Conservation (phyloP, 2,888 invertebrate species). For the Galerucella pusilla region DNA sequence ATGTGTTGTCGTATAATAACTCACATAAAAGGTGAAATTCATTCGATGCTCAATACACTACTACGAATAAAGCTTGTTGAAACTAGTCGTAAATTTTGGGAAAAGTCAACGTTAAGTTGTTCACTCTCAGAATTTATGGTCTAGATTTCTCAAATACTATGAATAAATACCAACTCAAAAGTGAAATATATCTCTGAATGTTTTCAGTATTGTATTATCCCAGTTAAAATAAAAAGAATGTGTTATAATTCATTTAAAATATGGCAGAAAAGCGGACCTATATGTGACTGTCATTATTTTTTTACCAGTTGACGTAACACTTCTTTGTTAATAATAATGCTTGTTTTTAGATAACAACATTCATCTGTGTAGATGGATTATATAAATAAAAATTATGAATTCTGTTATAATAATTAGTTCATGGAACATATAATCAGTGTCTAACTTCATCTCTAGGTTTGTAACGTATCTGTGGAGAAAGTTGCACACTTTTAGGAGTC, state of each 20-base stretch:
- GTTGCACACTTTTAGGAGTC: too few relatives aligned
- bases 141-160: constrained; percentile 36
- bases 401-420: too few relatives aligned
- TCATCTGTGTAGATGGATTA: too few relatives aligned
- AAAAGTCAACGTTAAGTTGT: constrained; percentile 42
- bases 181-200: constrained; percentile 31
- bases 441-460: too few relatives aligned
- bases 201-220: constrained; percentile 14
- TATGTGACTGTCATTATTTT: too few relatives aligned
- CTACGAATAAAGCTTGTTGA: constrained; percentile 28
- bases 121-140: constrained; percentile 34
- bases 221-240: constrained; percentile 12
- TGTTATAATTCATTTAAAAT: constrained; percentile 21
- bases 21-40: constrained; percentile 28
- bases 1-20: constrained; percentile 26
- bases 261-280: background rate
- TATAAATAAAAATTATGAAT: too few relatives aligned
- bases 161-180: constrained; percentile 40
- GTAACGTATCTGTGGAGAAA: too few relatives aligned
- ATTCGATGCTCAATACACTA: constrained; percentile 27
- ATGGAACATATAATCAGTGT: too few relatives aligned
- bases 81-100: constrained; percentile 36
- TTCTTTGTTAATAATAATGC: too few relatives aligned
- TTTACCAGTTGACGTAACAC: too few relatives aligned
- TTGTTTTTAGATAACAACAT: too few relatives aligned